Conservation (phyloP, 1,140 invertebrate species). For the Cyphomyrmex costatus region DNA sequence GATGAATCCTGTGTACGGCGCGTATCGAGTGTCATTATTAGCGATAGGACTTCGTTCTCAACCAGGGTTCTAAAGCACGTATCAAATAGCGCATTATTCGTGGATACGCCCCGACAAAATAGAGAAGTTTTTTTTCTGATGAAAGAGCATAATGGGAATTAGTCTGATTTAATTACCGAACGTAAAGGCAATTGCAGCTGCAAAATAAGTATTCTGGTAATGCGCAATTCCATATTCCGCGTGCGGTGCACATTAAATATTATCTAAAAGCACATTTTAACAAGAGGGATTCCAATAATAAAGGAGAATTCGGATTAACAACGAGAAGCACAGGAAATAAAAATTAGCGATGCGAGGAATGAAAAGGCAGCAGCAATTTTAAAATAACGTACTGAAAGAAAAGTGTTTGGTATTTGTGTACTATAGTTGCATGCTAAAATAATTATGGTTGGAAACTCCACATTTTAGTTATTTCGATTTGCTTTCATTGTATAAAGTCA, state of each 20-base stretch:
- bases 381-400: background rate
- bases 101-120: background rate
- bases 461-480: too few species aligned
- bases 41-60: constrained; percentile 1
- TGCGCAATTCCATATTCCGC: background rate
- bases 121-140: background rate
- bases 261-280: background rate
- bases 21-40: constrained; percentile 42
- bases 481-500: too few species aligned
- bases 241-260: background rate
- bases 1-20: constrained; percentile 1
- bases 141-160: background rate
- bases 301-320: background rate
- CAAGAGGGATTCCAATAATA: background rate
- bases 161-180: background rate
- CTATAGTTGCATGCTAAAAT: too few species aligned
- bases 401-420: too few species aligned
- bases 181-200: background rate
- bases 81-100: constrained; percentile 15
- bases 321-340: background rate
- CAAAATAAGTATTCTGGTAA: background rate
- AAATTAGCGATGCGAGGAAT: background rate
- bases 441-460: too few species aligned
- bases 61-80: background rate
- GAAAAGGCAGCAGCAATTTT: background rate